phyloP scores from a whole-genome alignment of 2,888 invertebrate species.

The Yponomeuta cagnagella region DNA sequence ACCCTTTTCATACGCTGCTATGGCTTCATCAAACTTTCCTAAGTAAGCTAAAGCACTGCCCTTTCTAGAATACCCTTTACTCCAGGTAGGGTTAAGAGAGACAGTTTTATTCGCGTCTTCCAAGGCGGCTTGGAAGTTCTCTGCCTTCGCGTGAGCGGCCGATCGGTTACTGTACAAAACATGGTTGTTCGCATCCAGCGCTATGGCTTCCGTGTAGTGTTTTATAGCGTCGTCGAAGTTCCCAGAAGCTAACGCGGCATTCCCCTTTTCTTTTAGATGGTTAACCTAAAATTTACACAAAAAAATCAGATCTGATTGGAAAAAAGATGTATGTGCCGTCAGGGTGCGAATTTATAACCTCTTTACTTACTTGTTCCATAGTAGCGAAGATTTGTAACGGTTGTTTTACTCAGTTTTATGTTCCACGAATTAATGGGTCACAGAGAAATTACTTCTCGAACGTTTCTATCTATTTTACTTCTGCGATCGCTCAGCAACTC shows the following conservation, averaged over 20 bases:
- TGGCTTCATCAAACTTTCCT: conserved; percentile 83
- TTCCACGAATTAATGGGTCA: neutral
- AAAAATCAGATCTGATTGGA: conserved; percentile 8
- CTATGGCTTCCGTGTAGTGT: conserved; percentile 87
- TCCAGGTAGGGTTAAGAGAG: conserved; percentile 87
- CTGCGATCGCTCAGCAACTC: conserved; percentile 7
- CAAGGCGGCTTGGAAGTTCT: conserved; percentile 83
- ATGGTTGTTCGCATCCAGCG: conserved; percentile 86
- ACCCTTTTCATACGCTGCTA: conserved; percentile 82
- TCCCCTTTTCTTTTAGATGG: conserved; percentile 90
- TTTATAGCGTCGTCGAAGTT: conserved; percentile 87
- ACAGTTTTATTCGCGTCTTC: conserved; percentile 91
- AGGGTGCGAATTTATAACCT: conserved; percentile 44
- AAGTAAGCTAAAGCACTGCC: conserved; percentile 89
- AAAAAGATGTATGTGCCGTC: conserved; percentile 19
- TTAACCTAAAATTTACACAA: conserved; percentile 78
- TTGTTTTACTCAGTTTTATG: neutral
- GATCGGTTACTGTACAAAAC: conserved; percentile 94
- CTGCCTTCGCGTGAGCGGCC: conserved; percentile 90
- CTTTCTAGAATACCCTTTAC: conserved; percentile 92
- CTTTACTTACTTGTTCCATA: conserved; percentile 59
- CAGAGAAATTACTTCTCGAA: neutral
- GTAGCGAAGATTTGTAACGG: neutral
- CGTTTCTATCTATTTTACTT: neutral
- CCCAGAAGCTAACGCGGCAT: conserved; percentile 85